Evolutionary conservation across 2,797 vertebrate species (phyloP).

Genomic region (Eleutherodactylus coqui): DNA sequence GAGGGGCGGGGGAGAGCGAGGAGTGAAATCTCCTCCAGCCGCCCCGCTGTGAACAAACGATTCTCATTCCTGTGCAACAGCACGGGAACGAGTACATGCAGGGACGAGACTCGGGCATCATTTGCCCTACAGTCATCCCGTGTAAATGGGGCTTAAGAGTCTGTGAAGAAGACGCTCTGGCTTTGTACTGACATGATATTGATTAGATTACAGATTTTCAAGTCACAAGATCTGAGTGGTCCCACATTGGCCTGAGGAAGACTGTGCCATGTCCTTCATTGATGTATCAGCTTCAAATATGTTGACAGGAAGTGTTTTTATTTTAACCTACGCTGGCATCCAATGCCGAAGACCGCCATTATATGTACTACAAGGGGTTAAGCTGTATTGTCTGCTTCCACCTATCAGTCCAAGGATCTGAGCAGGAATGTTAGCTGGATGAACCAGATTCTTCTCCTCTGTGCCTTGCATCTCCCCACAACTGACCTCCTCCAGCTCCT

Average conservation of each 20-base stretch:
- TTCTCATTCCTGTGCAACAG: too few species aligned
- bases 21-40: too few species aligned
- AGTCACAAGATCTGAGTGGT: background rate
- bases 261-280: background rate
- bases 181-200: background rate
- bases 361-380: constrained; percentile 3
- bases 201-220: background rate
- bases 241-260: too few species aligned
- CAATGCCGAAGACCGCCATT: background rate
- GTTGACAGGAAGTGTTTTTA: background rate
- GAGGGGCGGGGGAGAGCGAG: too few species aligned
- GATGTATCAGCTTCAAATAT: background rate
- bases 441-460: constrained; percentile 36
- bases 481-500: constrained; percentile 63
- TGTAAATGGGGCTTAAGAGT: too few species aligned
- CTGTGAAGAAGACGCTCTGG: background rate
- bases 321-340: background rate
- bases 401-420: constrained; percentile 46
- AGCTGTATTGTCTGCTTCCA: background rate
- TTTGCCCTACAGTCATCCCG: too few species aligned
- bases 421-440: constrained; percentile 52
- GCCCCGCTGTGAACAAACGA: too few species aligned
- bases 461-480: constrained; percentile 51
- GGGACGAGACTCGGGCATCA: too few species aligned
- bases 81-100: too few species aligned